These are phyloP conservation scores for Spheniscus mendiculus DNA, from an alignment of 2,113 vertebrate genomes.

Conservation along the genomic window DNA sequence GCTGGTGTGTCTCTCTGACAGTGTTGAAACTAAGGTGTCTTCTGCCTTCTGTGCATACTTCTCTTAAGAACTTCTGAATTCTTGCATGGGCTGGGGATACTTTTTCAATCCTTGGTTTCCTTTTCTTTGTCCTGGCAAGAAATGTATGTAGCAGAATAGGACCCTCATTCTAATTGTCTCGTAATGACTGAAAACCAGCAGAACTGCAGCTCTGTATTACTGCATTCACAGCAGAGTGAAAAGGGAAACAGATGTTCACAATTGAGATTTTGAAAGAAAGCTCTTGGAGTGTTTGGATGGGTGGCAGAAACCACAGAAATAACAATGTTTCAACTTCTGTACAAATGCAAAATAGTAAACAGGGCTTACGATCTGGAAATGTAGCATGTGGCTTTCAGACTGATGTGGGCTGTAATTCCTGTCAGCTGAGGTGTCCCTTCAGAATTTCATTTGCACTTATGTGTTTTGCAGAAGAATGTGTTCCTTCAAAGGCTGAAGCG, in stretches of 20 bases:
- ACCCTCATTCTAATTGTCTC: neutral
- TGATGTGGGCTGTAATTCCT: neutral
- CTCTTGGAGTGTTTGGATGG: neutral
- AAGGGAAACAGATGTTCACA: constrained; percentile 54
- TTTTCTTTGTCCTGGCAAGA: neutral
- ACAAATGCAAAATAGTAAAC: neutral
- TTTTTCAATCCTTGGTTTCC: neutral
- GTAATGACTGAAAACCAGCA: neutral
- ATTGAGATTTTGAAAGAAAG: neutral
- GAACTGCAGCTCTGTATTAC: neutral
- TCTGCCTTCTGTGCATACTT: neutral
- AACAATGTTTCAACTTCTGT: constrained; percentile 14
- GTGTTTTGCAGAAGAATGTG: constrained; percentile 68
- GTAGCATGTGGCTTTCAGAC: neutral
- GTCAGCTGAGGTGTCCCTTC: neutral
- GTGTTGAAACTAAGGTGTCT: neutral
- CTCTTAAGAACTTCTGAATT: neutral
- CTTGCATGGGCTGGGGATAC: neutral
- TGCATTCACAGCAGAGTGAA: neutral
- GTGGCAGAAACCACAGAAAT: constrained; percentile 14
- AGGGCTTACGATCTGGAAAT: neutral
- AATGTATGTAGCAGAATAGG: neutral
- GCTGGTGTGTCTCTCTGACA: neutral
- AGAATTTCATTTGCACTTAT: constrained; percentile 2
- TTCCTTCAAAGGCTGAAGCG: neutral